These are phyloP conservation scores for Calcarius lapponicus DNA, from an alignment of 2,797 vertebrate genomes.

Conservation along the genomic window DNA sequence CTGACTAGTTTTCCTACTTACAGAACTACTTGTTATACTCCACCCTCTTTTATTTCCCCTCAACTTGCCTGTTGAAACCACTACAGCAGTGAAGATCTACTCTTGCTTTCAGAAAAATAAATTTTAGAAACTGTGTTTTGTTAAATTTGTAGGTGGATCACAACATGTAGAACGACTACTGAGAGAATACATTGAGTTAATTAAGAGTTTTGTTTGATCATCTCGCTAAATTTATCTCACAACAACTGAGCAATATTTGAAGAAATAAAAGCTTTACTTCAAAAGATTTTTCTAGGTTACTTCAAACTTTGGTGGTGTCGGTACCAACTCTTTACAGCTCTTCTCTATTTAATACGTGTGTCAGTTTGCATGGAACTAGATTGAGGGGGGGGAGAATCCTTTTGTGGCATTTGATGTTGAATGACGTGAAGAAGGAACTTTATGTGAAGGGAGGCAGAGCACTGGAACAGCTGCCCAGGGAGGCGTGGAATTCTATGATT, in stretches of 20 bases:
- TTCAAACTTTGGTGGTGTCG: accelerated
- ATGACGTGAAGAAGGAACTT: not conserved
- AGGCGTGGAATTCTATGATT: not conserved
- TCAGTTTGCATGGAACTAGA: not conserved
- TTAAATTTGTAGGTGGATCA: not conserved
- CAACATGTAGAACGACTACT: not conserved
- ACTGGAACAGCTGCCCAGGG: not conserved
- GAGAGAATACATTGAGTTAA: not conserved
- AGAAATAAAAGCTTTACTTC: not conserved
- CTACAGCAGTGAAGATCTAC: not conserved
- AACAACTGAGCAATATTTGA: not conserved
- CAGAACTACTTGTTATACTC: not conserved
- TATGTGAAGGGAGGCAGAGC: not conserved
- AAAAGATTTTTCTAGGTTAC: not conserved
- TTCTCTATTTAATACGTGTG: not conserved
- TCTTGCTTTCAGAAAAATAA: not conserved
- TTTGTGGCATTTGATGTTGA: not conserved
- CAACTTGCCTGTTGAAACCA: not conserved
- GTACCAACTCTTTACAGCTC: not conserved
- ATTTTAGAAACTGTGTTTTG: not conserved
- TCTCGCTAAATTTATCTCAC: not conserved
- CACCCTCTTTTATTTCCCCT: accelerated
- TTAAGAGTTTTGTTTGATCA: not conserved
- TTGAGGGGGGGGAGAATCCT: not conserved
- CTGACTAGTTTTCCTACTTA: not conserved